Percentiles rank a stretch among this genome's conserved stretches.
phyloP scores from a whole-genome alignment of 1,140 invertebrate species.

The Meloidogyne floridensis region DNA sequence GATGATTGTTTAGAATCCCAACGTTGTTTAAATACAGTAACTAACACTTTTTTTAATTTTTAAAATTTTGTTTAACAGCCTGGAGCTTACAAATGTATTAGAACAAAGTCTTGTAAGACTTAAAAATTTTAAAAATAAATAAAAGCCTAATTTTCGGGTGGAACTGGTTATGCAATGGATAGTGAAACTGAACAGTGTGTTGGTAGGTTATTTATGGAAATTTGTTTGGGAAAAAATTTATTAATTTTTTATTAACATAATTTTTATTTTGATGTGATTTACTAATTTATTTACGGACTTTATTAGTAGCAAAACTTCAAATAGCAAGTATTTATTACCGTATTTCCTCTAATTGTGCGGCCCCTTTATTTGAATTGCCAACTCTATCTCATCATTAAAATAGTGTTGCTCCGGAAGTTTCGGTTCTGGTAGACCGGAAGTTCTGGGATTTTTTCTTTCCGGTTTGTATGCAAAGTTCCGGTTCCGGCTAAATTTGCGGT shows the following conservation, averaged over 20 bases:
- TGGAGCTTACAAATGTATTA: constrained; percentile 72
- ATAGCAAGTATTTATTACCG: no score
- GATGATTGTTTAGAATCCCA: constrained; percentile 63
- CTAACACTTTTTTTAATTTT: background rate
- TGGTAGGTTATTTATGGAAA: constrained; percentile 70
- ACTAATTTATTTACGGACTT: no score
- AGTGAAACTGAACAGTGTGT: constrained; percentile 82
- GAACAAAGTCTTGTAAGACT: constrained; percentile 76
- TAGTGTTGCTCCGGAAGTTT: no score
- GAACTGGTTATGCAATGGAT: constrained; percentile 92
- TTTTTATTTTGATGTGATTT: no score
- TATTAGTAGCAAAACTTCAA: no score
- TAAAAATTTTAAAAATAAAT: background rate
- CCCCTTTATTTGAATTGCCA: no score
- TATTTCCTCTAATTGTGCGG: no score
- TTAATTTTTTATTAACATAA: background rate
- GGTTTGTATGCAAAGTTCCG: no score
- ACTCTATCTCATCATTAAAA: no score
- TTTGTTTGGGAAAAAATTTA: background rate
- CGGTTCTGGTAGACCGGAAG: no score
- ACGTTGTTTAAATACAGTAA: constrained; percentile 60
- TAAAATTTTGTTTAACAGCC: constrained; percentile 38
- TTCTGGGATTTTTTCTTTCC: no score
- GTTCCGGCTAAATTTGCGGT: no score
- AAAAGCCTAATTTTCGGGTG: constrained; percentile 64